Base-by-base conservation (phyloP, 2,797 vertebrate species). In the Malacoraja senta region DNA sequence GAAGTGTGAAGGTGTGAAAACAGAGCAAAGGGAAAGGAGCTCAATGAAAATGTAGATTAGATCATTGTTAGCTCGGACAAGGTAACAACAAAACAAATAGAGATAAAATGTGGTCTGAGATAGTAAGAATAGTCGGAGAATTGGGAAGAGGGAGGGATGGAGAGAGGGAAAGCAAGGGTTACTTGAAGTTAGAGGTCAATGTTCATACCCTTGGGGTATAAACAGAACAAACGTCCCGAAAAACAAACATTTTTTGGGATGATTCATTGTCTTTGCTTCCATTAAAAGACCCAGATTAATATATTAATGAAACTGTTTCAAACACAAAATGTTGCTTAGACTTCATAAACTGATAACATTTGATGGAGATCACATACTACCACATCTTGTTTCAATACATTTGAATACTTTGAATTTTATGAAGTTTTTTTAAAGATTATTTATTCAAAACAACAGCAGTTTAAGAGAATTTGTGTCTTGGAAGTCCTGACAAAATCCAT, bases 381-480 rank as follows among this genome's bases (percentile, higher is more conserved):
- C 38, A 91, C 9, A 53, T 53, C 8, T 53, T 76, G 26, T 38
- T 76, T 92, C 38, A 53, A 92, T 53, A 88, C 53, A 58, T 38
- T 91, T 74, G 71, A 92, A 53, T 92, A 92, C 71, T 92, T 76
- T 58, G 71, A 72, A 76, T 74, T 74, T 71, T 74, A 92, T 92
- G 53, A 92, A n/a, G 90, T 29, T 92, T 24, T 91, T 35, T 53
- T n/a, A 38, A 91, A 71, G 65, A 91, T 71, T 91, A 74, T 72
- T 68, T 72, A 91, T 12, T 91, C 17, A 35, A 44, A 63, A 13
- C 13, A 53, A 65, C n/a, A 86, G 29, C 58, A 86, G 15, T 86
- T 86, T 63, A 32, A 88, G 83, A 88, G 19, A 65, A 32, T 7
- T 88, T 58, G 24, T 68, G n/a, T 68, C 17, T 35, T 88, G 84